These are phyloP conservation scores for Archocentrus centrarchus DNA, from an alignment of 2,113 vertebrate genomes.

Conservation along the genomic window DNA sequence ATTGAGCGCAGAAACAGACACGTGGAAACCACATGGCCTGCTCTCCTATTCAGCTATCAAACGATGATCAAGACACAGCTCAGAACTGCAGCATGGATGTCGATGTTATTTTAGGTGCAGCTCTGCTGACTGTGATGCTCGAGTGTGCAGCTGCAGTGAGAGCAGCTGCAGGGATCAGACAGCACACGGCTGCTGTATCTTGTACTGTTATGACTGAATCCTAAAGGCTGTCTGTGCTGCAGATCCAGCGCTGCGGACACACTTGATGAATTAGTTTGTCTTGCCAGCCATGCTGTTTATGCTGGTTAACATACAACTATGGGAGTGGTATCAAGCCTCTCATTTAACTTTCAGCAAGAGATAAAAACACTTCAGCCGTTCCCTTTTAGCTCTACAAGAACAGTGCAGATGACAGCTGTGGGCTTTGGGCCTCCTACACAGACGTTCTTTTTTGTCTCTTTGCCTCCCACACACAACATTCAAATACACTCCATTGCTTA, in stretches of 20 bases:
- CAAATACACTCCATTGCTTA: not conserved
- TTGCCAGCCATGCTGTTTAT: too few relatives aligned
- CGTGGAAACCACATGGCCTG: not conserved
- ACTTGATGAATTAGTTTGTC: not conserved
- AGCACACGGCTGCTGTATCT: not conserved
- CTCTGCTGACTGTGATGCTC: not conserved
- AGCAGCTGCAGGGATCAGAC: not conserved
- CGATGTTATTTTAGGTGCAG: not conserved
- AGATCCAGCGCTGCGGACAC: not conserved
- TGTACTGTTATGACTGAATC: not conserved
- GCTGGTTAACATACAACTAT: too few relatives aligned
- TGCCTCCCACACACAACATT: not conserved
- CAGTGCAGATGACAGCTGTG: not conserved
- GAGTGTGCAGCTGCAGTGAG: slow-evolving; percentile 6
- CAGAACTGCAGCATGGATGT: not conserved
- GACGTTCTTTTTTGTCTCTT: not conserved
- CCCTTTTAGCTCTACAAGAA: not conserved
- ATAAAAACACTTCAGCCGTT: not conserved
- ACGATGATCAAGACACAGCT: not conserved
- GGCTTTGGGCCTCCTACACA: not conserved
- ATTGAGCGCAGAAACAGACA: not conserved
- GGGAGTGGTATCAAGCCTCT: not conserved
- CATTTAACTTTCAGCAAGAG: not conserved
- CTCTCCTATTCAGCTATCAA: not conserved
- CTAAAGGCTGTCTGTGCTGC: not conserved